Evolutionary conservation across 2,888 invertebrate species (phyloP).

Genomic region (Diadegma fenestrale): DNA sequence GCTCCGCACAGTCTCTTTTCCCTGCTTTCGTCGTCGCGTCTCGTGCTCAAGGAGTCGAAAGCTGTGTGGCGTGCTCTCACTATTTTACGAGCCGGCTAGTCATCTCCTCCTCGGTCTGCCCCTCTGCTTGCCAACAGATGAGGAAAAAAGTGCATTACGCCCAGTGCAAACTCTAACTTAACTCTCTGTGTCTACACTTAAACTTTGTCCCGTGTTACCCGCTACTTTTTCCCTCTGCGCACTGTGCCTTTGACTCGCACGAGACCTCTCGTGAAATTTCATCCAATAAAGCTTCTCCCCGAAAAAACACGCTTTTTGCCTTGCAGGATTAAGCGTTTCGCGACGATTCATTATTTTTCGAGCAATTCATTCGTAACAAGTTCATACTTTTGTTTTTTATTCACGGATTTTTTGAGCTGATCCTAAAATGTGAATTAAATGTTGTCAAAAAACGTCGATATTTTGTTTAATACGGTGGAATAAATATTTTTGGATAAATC

Average conservation of each 20-base stretch:
- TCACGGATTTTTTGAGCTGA: background rate
- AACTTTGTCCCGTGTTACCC: constrained; percentile 34
- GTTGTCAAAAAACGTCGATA: too few species aligned
- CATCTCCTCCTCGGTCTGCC: constrained; percentile 40
- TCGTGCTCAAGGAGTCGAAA: constrained; percentile 59
- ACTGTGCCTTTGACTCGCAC: constrained; percentile 17
- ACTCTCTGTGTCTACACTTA: constrained; percentile 57
- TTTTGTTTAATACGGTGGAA: too few species aligned
- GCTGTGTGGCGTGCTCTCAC: constrained; percentile 51
- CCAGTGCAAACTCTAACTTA: constrained; percentile 39
- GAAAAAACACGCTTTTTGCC: constrained; percentile 3
- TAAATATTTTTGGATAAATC: too few species aligned
- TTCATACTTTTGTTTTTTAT: background rate
- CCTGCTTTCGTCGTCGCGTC: constrained; percentile 51
- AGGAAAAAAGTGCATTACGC: constrained; percentile 39
- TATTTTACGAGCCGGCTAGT: constrained; percentile 62
- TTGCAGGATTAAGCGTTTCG: background rate
- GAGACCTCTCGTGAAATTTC: constrained; percentile 30
- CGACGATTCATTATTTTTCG: background rate
- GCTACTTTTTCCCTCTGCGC: constrained; percentile 27
- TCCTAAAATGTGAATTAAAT: too few species aligned
- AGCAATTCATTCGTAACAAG: background rate
- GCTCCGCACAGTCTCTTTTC: constrained; percentile 57
- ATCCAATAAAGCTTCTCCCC: constrained; percentile 12
- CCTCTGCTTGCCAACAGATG: constrained; percentile 40